phyloP scores from a whole-genome alignment of 2,888 invertebrate species.

The Drosophila basisetae region DNA sequence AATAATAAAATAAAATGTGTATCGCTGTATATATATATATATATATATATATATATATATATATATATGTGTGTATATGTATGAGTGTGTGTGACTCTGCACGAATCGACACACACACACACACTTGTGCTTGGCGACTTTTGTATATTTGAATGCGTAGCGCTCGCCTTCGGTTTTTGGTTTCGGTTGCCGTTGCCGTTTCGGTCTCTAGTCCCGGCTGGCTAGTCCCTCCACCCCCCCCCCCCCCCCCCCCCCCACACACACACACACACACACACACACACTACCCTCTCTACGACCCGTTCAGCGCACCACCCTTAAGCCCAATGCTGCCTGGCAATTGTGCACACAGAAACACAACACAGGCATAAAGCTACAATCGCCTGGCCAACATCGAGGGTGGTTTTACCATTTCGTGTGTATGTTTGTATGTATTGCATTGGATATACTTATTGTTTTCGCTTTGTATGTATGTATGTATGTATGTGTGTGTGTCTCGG shows the following conservation, averaged over 20 bases:
- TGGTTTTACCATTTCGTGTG: slow-evolving; percentile 73
- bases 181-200: slow-evolving; percentile 46
- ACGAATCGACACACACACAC: slow-evolving; percentile 46
- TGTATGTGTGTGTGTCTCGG: slow-evolving; percentile 29
- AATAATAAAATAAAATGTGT: slow-evolving; percentile 79
- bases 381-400: slow-evolving; percentile 49
- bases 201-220: slow-evolving; percentile 12
- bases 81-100: slow-evolving; percentile 24
- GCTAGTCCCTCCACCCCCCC: neutral
- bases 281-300: neutral
- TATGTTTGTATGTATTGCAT: slow-evolving; percentile 49
- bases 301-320: slow-evolving; percentile 11
- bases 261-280: too few relatives aligned
- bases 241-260: neutral
- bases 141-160: slow-evolving; percentile 64
- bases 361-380: slow-evolving; percentile 38
- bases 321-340: slow-evolving; percentile 9
- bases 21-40: slow-evolving; percentile 45
- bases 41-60: slow-evolving; percentile 17
- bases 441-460: slow-evolving; percentile 51
- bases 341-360: slow-evolving; percentile 13
- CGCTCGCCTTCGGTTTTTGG: slow-evolving; percentile 53
- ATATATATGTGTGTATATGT: neutral
- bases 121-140: slow-evolving; percentile 49
- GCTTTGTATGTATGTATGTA: slow-evolving; percentile 27